Evolutionary conservation across 2,888 invertebrate genomes (phyloP), one percentile per base, ranked within the genome.

Genomic region (Eueremaeus valkanovi): DNA sequence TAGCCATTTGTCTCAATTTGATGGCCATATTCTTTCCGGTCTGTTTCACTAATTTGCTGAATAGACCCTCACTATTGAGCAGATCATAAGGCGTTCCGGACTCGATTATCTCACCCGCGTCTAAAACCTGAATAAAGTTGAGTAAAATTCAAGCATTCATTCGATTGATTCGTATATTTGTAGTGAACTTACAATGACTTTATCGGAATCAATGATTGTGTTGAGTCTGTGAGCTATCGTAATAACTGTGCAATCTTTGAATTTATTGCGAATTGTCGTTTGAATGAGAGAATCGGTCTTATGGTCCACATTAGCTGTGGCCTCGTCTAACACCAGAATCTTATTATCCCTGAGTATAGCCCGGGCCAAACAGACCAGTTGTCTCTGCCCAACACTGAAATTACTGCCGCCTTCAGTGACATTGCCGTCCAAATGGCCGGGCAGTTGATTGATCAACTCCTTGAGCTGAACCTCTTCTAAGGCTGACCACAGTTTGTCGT

Each of bases 91-190:
- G 73, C 29, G 36, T n/a, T 29, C 68, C 73, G 42, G 9, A 73
- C 42, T 73, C 73, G 2, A 73, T 21, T 18, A 73, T 13, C 6
- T 27, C 16, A 13, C 73, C 73, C 5, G 73, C 51, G 61, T 73
- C 73, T 29, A 73, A 36, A 11, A 94, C 93, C 82, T 51, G n/a
- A 21, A 51, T n/a, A 94, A 86, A 24, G 94, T 90, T 77, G 90
- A 87, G 85, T 94, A 92, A 0, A 92, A 92, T 84, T 95, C 94
- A 90, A 95, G 94, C 78, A 95, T 91, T 0, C 95, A 95, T 83
- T 94, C 90, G 40, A 95, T 86, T 55, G 95, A 87, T 21, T n/a
- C 21, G n/a, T n/a, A n/a, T n/a, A n/a, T n/a, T n/a, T n/a, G n/a
- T n/a, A n/a, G 16, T n/a, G 21, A n/a, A n/a, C 51, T 51, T n/a